phyloP scores from a whole-genome alignment of 2,113 vertebrate genomes.

The Pseudolaguvia tuberculata region DNA sequence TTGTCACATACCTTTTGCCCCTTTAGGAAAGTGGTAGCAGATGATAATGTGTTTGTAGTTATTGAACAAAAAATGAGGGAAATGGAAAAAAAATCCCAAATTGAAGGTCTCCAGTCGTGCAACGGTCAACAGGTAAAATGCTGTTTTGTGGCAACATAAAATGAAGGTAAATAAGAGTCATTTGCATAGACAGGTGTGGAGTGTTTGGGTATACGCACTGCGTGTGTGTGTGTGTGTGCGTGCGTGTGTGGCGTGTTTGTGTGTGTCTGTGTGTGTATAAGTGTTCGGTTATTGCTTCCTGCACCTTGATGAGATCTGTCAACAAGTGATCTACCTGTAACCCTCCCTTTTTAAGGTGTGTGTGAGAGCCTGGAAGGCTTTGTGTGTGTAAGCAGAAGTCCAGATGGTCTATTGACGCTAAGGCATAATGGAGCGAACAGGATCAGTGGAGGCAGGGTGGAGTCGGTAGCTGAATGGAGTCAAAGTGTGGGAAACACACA shows the following conservation, averaged over 20 bases:
- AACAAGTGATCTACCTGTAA: slow-evolving; percentile 45
- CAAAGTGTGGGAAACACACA: slow-evolving; percentile 63
- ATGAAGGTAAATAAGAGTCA: slow-evolving; percentile 3
- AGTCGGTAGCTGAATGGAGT: slow-evolving; percentile 51
- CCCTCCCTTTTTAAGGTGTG: slow-evolving; percentile 45
- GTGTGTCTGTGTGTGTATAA: background rate
- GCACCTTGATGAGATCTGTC: slow-evolving; percentile 31
- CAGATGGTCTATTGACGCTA: slow-evolving; percentile 78
- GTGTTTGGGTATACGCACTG: background rate
- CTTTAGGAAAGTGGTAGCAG: slow-evolving; percentile 34
- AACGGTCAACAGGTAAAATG: slow-evolving; percentile 3
- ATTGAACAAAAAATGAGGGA: slow-evolving; percentile 31
- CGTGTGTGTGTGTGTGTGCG: no score
- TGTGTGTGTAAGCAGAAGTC: slow-evolving; percentile 57
- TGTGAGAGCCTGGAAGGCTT: slow-evolving; percentile 13
- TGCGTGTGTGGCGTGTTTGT: no score
- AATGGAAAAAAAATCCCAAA: no score
- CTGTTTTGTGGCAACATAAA: background rate
- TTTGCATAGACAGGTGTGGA: slow-evolving; percentile 26
- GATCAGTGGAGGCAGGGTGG: slow-evolving; percentile 54
- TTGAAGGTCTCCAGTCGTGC: background rate
- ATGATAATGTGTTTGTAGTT: slow-evolving; percentile 33
- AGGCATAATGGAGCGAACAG: slow-evolving; percentile 67
- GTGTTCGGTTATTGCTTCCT: slow-evolving; percentile 7
- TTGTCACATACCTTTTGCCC: slow-evolving; percentile 48